These are phyloP conservation scores for Holotrichia oblita DNA, from an alignment of 1,140 invertebrate species.

Conservation along the genomic window DNA sequence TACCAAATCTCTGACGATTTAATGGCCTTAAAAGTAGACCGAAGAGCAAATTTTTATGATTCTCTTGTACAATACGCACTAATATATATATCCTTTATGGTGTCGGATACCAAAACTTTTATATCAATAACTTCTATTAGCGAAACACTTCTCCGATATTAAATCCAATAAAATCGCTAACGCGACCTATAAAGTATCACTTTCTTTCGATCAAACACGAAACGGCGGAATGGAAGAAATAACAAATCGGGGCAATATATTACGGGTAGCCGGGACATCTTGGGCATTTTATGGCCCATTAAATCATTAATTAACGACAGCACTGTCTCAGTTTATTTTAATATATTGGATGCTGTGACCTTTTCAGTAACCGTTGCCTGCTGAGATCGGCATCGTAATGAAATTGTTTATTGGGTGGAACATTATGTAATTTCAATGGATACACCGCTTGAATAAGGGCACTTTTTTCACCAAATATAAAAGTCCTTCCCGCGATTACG, in stretches of 20 bases:
- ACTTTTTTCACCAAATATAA: conserved; percentile 26
- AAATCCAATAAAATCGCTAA: conserved; percentile 25
- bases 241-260: conserved; percentile 31
- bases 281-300: conserved; percentile 29
- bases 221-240: conserved; percentile 24
- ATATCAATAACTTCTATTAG: background rate
- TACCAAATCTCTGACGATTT: too few relatives aligned
- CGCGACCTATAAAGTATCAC: conserved; percentile 19
- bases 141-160: conserved; percentile 18
- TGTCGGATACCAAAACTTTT: background rate
- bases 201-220: background rate
- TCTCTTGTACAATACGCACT: too few relatives aligned
- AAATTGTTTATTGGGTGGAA: conserved; percentile 36
- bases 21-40: too few relatives aligned
- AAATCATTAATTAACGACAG: conserved; percentile 37
- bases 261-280: conserved; percentile 24
- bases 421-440: conserved; percentile 29
- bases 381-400: conserved; percentile 23
- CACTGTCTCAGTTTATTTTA: conserved; percentile 35
- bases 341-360: conserved; percentile 33
- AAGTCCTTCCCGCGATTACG: background rate
- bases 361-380: conserved; percentile 10
- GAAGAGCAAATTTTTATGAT: too few relatives aligned
- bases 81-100: conserved; percentile 12
- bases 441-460: background rate